Evolutionary conservation across 2,113 vertebrate species (phyloP).

Genomic region (Ploceus nigricollis): DNA sequence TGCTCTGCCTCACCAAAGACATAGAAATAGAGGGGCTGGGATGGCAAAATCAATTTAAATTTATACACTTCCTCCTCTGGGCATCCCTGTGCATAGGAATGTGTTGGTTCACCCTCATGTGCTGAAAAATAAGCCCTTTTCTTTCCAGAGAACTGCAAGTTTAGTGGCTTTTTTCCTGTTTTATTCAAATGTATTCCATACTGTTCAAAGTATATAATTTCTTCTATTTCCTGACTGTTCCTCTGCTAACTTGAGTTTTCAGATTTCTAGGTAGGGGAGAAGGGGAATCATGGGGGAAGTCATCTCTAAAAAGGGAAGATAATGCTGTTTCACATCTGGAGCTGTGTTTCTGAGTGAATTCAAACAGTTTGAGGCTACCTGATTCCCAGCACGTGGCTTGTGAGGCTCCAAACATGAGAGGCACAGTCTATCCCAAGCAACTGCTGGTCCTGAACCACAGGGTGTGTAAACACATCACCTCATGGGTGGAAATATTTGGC

Average conservation of each 20-base stretch:
- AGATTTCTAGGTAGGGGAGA: not conserved
- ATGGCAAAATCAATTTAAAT: not conserved
- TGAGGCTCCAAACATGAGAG: not conserved
- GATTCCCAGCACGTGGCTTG: not conserved
- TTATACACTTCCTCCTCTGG: not conserved
- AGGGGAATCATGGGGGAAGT: not conserved
- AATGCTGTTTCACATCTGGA: not conserved
- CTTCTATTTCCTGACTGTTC: not conserved
- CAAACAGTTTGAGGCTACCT: constrained; percentile 7
- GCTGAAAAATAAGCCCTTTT: not conserved
- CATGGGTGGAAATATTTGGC: constrained; percentile 25
- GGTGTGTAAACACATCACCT: constrained; percentile 14
- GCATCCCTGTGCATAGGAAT: not conserved
- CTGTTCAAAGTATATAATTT: not conserved
- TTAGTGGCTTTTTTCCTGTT: not conserved
- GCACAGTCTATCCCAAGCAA: not conserved
- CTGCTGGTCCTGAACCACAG: constrained; percentile 3
- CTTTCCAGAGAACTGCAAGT: not conserved
- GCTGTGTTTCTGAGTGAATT: not conserved
- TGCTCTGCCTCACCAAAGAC: not conserved
- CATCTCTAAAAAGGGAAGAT: not conserved
- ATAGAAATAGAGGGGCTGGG: not conserved
- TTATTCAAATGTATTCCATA: not conserved
- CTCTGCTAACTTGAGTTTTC: not conserved
- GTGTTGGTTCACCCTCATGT: not conserved